Evolutionary conservation across 2,888 invertebrate species (phyloP), one percentile per base, ranked within the genome.

Genomic region (Drosophila koepferae): DNA sequence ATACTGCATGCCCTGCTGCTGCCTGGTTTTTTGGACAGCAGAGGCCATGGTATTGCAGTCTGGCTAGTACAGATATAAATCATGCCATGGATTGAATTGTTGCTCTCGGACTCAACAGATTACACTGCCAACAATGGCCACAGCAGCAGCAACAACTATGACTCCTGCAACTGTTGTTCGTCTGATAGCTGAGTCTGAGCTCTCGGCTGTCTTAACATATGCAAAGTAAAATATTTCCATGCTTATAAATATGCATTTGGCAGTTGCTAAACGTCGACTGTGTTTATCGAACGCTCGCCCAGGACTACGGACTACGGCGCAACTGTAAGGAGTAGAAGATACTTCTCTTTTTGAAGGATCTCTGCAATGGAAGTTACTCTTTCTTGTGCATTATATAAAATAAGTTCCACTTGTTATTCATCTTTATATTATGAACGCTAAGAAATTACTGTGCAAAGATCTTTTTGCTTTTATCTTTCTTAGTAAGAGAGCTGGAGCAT

Each of bases 151-250:
- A 43, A 16, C 61, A 63, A 49, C 67, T 58, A 48, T 38, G 34
- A 53, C 43, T 38, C 18, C 7, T 48, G 69, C 54, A 62, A 60
- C 48, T 66, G 60, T 60, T 76, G 44, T 53, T 59, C 55, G 51
- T 36, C 71, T 41, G 38, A 36, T 48, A 48, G 38, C 63, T 20
- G 16, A 44, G 72, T 75, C 79, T 68, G 58, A 72, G 74, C 65
- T 77, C 38, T n/a, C 8, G 31, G 31, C 60, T 46, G 63, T 43
- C 66, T 91, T 86, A 91, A 90, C 91, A 91, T 91, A 92, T 91
- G 91, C 91, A 91, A 91, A 92, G 91, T 91, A 84, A 91, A 91
- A 91, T 92, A 91, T 92, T 92, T 92, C 91, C 92, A 92, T 91
- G 86, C 89, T 91, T 92, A 91, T 92, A 91, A 91, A 91, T 92